Evolutionary conservation across 2,888 invertebrate species (phyloP), one percentile per base, ranked within the genome.

Genomic region (Orthosia gothica): DNA sequence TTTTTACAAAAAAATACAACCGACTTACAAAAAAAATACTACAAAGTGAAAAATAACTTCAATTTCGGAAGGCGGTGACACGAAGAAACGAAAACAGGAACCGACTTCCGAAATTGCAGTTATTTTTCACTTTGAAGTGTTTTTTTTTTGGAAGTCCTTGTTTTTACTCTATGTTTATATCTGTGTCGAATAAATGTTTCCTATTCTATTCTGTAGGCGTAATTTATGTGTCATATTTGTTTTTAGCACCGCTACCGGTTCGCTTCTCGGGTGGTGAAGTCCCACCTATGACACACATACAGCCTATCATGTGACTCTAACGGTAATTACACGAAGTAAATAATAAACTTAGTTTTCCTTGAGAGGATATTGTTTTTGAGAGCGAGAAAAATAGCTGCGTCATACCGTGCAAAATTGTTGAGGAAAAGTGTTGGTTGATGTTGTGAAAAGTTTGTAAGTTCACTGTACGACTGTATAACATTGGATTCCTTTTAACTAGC

Each of bases 321-420:
- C 0, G 65, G 65, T 59, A 58, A 65, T 45, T 63, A 72, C 58
- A 54, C n/a, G 0, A 5, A n/a, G 59, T 76, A 55, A 78, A 81
- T 78, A 83, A 83, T 70, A 73, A 52, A 63, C 20, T 26, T 0
- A 50, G n/a, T 83, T 81, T 81, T 81, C 83, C 81, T 81, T 64
- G 13, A 40, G 23, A 67, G 12, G 58, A 67, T 61, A 45, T 61
- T 79, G 70, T 70, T 82, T 79, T 70, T 77, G 47, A 82, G 66
- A 52, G 23, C 32, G 15, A 77, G 74, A 55, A 76, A 57, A 65
- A 78, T 63, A 70, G 15, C 15, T 73, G 45, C 9, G 70, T 83
- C 68, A 78, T 63, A 16, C 0, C 13, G 45, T 54, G 83, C 70
- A 82, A 83, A 82, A 83, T 59, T 58, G 15, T 57, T 70, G 26